These are phyloP conservation scores for Ceratoteleas bidentatus DNA, from an alignment of 1,140 invertebrate species.

Conservation along the genomic window DNA sequence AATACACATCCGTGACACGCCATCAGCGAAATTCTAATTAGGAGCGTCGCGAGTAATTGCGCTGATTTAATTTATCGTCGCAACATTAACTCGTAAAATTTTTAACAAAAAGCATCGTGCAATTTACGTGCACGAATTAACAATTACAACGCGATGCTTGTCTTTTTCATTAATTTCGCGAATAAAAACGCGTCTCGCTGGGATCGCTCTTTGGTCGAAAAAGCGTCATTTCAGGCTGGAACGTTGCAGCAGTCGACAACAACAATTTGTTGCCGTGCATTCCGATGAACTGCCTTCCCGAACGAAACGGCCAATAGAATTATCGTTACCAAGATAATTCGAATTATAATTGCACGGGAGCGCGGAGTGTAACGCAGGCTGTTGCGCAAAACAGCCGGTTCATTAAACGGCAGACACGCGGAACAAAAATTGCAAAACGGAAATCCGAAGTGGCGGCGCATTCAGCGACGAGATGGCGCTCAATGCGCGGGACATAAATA, in stretches of 20 bases:
- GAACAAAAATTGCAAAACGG: conserved; percentile 30
- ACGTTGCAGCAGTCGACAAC: neutral
- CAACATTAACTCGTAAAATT: too few relatives aligned
- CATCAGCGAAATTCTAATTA: too few relatives aligned
- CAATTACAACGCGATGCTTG: too few relatives aligned
- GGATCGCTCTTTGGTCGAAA: too few relatives aligned
- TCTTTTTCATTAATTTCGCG: too few relatives aligned
- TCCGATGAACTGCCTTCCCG: neutral
- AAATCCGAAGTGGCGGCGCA: conserved; percentile 13
- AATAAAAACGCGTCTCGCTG: too few relatives aligned
- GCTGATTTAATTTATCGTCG: too few relatives aligned
- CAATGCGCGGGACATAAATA: conserved; percentile 17
- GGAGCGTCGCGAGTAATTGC: too few relatives aligned
- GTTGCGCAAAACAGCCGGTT: conserved; percentile 26
- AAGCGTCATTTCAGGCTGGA: too few relatives aligned
- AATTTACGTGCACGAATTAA: too few relatives aligned
- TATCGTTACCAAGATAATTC: conserved; percentile 22
- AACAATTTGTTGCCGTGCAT: neutral
- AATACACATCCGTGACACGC: too few relatives aligned
- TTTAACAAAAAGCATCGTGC: too few relatives aligned
- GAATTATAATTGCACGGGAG: conserved; percentile 17
- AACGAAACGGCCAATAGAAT: conserved; percentile 20
- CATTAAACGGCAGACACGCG: conserved; percentile 23
- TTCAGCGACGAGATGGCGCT: conserved; percentile 9
- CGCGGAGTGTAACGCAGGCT: conserved; percentile 25